Percentiles rank a stretch among this genome's conserved stretches.
Evolutionary conservation across 2,113 vertebrate genomes (phyloP).

Genomic region (Bos indicus): DNA sequence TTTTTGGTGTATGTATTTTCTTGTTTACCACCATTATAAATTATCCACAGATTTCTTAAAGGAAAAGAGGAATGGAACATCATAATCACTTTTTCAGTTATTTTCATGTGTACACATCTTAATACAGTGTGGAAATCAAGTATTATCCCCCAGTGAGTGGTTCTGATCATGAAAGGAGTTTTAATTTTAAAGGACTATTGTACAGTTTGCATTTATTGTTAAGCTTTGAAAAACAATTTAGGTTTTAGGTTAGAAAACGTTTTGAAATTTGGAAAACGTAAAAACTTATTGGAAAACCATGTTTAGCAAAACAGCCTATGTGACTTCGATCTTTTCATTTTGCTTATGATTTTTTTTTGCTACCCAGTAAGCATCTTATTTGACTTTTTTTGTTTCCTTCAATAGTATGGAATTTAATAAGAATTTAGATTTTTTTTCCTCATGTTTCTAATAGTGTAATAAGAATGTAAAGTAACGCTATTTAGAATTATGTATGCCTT

Average conservation of each 20-base stretch:
- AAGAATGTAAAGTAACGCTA: not conserved
- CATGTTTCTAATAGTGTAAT: not conserved
- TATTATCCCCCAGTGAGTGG: not conserved
- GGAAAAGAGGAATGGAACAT: not conserved
- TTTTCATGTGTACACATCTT: not conserved
- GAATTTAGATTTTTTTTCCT: not conserved
- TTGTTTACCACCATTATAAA: not conserved
- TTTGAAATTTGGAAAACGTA: not conserved
- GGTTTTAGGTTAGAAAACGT: not conserved
- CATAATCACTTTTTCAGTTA: not conserved
- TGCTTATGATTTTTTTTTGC: not conserved
- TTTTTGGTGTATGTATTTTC: not conserved
- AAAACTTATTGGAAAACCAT: not conserved
- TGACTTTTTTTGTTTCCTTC: not conserved
- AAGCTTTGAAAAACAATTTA: not conserved
- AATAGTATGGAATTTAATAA: not conserved
- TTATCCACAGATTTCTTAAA: not conserved
- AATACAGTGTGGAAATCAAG: not conserved
- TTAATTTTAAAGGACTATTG: not conserved
- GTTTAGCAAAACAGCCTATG: not conserved
- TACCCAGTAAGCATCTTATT: not conserved
- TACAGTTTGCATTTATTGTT: not conserved
- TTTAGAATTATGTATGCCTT: not conserved
- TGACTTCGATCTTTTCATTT: not conserved
- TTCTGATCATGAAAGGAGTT: not conserved